These are phyloP conservation scores for Drosophila hydei DNA, from an alignment of 1,140 invertebrate genomes.

Conservation along the genomic window DNA sequence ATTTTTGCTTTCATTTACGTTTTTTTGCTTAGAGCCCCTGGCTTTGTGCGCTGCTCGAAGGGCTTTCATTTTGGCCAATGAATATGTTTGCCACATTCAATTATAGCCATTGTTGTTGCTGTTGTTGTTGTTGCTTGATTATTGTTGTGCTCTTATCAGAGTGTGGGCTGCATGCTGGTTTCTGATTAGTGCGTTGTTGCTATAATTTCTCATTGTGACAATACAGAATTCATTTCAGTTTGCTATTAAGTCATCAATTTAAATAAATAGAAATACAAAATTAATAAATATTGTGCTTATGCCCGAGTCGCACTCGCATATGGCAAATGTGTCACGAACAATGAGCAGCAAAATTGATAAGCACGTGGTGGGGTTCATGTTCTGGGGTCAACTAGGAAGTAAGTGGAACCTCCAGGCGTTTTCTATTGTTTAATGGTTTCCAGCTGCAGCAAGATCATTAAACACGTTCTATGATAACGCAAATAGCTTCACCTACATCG, in stretches of 20 bases:
- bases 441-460: constrained; percentile 54
- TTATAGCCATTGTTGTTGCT: constrained; percentile 30
- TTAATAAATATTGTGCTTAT: constrained; percentile 52
- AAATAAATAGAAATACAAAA: constrained; percentile 78
- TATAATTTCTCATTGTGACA: constrained; percentile 57
- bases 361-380: constrained; percentile 72
- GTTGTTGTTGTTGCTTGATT: constrained; percentile 14
- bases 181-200: constrained; percentile 18
- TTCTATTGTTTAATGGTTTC: constrained; percentile 58
- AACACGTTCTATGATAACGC: constrained; percentile 19
- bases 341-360: constrained; percentile 65
- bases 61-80: constrained; percentile 51
- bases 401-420: constrained; percentile 19
- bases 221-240: constrained; percentile 65
- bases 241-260: constrained; percentile 79
- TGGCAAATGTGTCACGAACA: constrained; percentile 64
- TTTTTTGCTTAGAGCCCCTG: constrained; percentile 16
- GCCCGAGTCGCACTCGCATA: constrained; percentile 35
- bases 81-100: constrained; percentile 59
- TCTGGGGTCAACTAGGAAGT: constrained; percentile 69
- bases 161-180: constrained; percentile 2
- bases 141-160: constrained; percentile 64
- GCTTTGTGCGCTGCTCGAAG: constrained; percentile 12
- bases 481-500: constrained; percentile 2
- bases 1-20: constrained; percentile 12